These are phyloP conservation scores for Heterotilapia buettikoferi DNA, from an alignment of 2,113 vertebrate species.

Conservation along the genomic window DNA sequence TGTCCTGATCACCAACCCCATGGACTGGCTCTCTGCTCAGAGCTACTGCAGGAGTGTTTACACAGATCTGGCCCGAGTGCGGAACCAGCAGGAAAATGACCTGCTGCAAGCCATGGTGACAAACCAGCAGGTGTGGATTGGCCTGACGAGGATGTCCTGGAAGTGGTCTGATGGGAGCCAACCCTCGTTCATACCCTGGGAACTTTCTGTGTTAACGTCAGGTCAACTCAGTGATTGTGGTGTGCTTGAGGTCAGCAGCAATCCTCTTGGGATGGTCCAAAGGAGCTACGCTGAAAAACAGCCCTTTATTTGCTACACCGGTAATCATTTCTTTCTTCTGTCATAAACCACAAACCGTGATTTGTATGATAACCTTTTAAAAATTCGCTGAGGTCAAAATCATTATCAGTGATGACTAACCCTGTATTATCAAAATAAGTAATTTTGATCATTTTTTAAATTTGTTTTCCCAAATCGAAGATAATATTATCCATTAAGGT, in stretches of 20 bases:
- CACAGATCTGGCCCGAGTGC: neutral
- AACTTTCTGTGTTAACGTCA: neutral
- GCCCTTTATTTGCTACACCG: neutral
- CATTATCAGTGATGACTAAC: neutral
- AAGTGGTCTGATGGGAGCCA: neutral
- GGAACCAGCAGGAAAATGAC: neutral
- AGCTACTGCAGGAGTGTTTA: neutral
- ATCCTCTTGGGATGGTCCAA: neutral
- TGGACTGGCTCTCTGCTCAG: neutral
- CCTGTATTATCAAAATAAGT: neutral
- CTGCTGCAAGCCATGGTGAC: neutral
- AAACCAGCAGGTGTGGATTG: neutral
- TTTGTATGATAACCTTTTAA: neutral
- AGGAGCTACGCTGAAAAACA: neutral
- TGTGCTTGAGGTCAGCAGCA: neutral
- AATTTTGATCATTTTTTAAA: neutral
- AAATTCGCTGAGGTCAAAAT: neutral
- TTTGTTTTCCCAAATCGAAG: neutral
- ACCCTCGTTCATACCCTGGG: neutral
- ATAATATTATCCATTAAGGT: rapidly evolving
- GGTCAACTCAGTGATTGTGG: neutral
- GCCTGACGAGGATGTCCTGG: neutral
- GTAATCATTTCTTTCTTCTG: neutral
- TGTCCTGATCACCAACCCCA: neutral
- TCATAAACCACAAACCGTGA: neutral